Conservation (phyloP, 2,797 vertebrate species). For the Oreochromis grahami region DNA sequence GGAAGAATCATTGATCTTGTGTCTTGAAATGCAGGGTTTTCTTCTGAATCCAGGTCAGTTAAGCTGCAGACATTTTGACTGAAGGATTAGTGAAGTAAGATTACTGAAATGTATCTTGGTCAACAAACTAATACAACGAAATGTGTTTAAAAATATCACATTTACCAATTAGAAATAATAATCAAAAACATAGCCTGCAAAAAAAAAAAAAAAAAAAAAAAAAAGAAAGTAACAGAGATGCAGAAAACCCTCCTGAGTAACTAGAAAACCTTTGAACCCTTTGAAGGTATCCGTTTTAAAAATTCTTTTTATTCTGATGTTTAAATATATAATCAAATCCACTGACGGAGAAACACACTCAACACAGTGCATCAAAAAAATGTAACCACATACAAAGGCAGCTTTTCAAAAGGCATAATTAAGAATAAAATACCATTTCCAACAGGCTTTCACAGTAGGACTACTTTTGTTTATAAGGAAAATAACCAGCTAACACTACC, state of each 20-base stretch:
- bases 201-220: no score
- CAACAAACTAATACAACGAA: neutral
- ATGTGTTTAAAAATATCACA: neutral
- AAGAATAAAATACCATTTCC: neutral
- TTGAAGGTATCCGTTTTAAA: neutral
- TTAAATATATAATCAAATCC: neutral
- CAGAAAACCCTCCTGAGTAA: neutral
- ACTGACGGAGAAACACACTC: neutral
- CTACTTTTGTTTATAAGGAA: neutral
- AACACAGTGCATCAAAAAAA: neutral
- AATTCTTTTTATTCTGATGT: neutral
- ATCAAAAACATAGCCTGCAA: neutral
- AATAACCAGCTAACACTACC: neutral
- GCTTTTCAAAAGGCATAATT: neutral
- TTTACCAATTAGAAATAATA: neutral
- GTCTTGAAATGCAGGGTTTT: neutral
- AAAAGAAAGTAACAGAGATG: neutral
- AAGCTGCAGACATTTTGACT: neutral
- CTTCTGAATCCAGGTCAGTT: neutral
- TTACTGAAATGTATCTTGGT: neutral
- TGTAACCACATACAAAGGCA: neutral
- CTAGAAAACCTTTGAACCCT: neutral
- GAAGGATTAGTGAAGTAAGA: neutral
- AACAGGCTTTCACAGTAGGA: neutral
- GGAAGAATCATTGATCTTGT: neutral